These are phyloP conservation scores for Drosophila colorata DNA, from an alignment of 2,888 invertebrate species.

Conservation along the genomic window DNA sequence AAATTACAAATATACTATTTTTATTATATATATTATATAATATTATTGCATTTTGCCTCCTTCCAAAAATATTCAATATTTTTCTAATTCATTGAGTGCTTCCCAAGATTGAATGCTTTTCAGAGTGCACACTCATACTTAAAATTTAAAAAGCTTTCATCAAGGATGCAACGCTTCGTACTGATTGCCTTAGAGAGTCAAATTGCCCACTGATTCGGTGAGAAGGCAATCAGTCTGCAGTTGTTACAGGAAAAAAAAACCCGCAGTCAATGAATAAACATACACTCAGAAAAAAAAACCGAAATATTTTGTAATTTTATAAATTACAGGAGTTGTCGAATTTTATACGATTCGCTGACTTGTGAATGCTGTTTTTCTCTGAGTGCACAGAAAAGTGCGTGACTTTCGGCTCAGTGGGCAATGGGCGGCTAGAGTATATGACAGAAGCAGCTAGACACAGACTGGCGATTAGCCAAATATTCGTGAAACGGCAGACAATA, in stretches of 20 bases:
- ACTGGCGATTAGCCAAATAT: constrained; percentile 30
- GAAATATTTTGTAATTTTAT: too few relatives aligned
- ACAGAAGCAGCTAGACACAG: constrained; percentile 13
- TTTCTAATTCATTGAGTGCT: too few relatives aligned
- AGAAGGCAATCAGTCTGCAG: constrained; percentile 54
- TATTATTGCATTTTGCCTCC: too few relatives aligned
- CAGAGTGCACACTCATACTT: not conserved
- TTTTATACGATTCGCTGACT: not conserved
- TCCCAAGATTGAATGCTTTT: too few relatives aligned
- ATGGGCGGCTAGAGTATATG: constrained; percentile 6
- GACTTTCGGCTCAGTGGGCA: constrained; percentile 51
- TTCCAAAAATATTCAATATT: too few relatives aligned
- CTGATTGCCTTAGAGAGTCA: constrained; percentile 32
- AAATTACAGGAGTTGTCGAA: too few relatives aligned
- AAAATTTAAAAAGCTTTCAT: constrained; percentile 17
- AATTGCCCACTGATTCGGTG: constrained; percentile 46
- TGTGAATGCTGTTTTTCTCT: not conserved
- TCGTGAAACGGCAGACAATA: constrained; percentile 26
- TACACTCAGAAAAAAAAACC: not conserved
- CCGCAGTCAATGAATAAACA: constrained; percentile 28
- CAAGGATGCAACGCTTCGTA: not conserved
- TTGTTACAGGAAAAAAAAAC: constrained; percentile 40
- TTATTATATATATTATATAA: too few relatives aligned
- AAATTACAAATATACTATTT: too few relatives aligned
- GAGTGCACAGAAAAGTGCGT: constrained; percentile 45